These are phyloP conservation scores for Carlito syrichta DNA, from an alignment of 2,113 vertebrate species.

Conservation along the genomic window DNA sequence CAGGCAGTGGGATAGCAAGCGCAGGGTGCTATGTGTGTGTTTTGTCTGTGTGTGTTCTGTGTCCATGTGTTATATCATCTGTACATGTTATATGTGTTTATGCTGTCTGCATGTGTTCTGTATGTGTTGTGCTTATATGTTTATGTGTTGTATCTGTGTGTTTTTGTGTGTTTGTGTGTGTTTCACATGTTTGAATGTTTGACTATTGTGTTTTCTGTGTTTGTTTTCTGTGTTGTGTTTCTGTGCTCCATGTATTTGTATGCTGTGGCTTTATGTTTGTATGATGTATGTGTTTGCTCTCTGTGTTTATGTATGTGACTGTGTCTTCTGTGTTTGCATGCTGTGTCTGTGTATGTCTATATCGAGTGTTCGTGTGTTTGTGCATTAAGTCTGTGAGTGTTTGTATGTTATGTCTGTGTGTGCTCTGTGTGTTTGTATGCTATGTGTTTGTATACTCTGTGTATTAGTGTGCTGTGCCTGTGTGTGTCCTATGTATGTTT, in stretches of 20 bases:
- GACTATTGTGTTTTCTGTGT: too few relatives aligned
- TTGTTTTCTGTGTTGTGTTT: neutral
- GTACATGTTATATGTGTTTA: too few relatives aligned
- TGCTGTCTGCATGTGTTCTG: too few relatives aligned
- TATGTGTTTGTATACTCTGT: too few relatives aligned
- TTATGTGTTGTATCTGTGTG: too few relatives aligned
- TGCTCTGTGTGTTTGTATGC: too few relatives aligned
- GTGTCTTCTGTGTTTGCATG: neutral
- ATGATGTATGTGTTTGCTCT: neutral
- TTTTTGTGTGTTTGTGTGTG: too few relatives aligned
- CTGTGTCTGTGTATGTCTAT: neutral
- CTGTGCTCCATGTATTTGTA: neutral
- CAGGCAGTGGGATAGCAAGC: neutral
- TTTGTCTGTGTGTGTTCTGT: neutral
- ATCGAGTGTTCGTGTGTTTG: neutral
- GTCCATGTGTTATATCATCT: too few relatives aligned
- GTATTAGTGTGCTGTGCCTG: neutral
- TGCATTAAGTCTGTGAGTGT: neutral
- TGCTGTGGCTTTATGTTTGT: neutral
- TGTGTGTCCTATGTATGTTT: neutral
- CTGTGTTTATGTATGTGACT: neutral
- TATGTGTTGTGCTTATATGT: too few relatives aligned
- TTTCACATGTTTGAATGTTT: too few relatives aligned
- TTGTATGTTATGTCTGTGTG: neutral
- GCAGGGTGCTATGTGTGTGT: too few relatives aligned